phyloP scores from a whole-genome alignment of 2,888 invertebrate genomes.

The Tenthredo mesomela region DNA sequence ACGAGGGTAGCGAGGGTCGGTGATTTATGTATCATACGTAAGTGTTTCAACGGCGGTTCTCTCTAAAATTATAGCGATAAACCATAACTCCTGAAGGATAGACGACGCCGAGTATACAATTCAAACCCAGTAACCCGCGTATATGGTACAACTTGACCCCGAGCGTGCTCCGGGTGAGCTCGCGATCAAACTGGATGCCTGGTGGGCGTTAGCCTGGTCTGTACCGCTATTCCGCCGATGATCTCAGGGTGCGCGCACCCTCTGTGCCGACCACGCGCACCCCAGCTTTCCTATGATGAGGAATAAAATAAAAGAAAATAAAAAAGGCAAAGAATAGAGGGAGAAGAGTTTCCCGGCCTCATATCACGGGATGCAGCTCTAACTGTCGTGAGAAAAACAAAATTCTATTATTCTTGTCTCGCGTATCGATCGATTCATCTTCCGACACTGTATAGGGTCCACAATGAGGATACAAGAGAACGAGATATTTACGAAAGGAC shows the following conservation, averaged over 20 bases:
- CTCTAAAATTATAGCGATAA: neutral
- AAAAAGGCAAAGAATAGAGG: neutral
- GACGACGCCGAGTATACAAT: neutral
- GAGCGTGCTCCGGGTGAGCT: conserved; percentile 42
- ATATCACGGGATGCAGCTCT: neutral
- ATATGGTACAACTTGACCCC: neutral
- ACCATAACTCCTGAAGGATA: neutral
- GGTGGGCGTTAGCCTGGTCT: conserved; percentile 51
- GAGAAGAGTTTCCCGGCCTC: neutral
- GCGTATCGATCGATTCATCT: conserved; percentile 21
- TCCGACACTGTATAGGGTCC: neutral
- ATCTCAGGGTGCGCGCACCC: conserved; percentile 39
- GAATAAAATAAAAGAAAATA: neutral
- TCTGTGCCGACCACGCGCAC: conserved; percentile 31
- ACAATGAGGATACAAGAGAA: neutral
- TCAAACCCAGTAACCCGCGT: neutral
- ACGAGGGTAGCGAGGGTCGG: neutral
- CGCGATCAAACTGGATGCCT: conserved; percentile 48
- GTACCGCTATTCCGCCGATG: conserved; percentile 26
- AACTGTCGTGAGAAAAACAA: conserved; percentile 17
- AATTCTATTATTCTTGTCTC: neutral
- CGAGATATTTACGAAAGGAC: neutral
- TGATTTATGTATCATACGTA: neutral
- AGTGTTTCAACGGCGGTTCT: neutral
- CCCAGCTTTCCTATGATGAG: neutral